These are phyloP conservation scores for Palythoa grandis DNA, from an alignment of 92 coral and sea anemone species.

Conservation along the genomic window DNA sequence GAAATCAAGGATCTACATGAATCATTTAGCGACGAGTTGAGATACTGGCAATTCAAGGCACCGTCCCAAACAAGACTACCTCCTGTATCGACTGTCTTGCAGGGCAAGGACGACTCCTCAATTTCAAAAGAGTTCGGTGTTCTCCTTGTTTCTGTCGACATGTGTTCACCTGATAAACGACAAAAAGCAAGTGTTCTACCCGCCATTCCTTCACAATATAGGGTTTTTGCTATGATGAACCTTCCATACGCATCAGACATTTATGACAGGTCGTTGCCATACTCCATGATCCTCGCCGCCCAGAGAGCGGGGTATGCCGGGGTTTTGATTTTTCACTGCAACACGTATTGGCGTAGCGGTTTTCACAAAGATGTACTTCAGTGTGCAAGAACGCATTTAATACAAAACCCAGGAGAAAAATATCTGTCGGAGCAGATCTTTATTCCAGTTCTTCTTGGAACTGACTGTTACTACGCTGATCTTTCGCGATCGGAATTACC, in stretches of 20 bases:
- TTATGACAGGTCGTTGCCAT: neutral
- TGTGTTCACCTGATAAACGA: neutral
- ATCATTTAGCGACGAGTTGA: too few species aligned
- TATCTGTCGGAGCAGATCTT: neutral
- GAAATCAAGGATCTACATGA: neutral
- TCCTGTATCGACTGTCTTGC: neutral
- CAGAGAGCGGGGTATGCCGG: conserved; percentile 19
- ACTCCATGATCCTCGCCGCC: neutral
- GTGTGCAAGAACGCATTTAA: neutral
- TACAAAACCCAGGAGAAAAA: neutral
- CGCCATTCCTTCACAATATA: neutral
- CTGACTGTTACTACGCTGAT: neutral
- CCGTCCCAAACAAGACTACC: conserved; percentile 7
- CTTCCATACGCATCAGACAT: neutral
- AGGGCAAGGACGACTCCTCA: neutral
- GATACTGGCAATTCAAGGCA: conserved; percentile 1
- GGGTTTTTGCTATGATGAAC: neutral
- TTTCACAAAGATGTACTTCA: neutral
- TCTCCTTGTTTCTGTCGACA: conserved; percentile 14
- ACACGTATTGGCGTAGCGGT: too few species aligned
- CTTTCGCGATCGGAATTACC: too few species aligned
- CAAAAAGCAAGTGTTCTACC: neutral
- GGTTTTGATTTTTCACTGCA: neutral
- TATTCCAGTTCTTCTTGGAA: neutral
- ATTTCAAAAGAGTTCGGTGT: neutral